Conservation (phyloP, 2,113 vertebrate genomes). For the Ciconia maguari region DNA sequence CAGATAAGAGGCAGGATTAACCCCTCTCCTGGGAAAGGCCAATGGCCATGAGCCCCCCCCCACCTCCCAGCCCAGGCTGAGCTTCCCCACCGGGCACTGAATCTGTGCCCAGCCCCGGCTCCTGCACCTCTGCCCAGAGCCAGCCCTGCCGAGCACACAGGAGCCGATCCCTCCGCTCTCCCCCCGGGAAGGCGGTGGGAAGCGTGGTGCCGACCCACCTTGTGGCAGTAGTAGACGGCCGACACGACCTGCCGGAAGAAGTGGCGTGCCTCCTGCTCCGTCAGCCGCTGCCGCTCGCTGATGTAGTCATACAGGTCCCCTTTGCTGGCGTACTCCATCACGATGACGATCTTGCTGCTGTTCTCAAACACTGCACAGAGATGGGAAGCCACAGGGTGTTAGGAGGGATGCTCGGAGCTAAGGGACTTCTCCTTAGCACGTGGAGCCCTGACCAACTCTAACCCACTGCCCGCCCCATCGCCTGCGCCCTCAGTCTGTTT, state of each 20-base stretch:
- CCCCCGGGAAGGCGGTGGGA: fast-evolving
- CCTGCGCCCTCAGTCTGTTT: fast-evolving
- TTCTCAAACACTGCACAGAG: slow-evolving; percentile 89
- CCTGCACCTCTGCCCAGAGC: neutral
- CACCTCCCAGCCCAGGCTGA: neutral
- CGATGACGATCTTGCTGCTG: slow-evolving; percentile 95
- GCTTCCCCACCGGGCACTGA: neutral
- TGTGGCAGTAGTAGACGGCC: slow-evolving; percentile 92
- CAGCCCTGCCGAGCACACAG: fast-evolving
- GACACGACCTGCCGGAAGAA: slow-evolving; percentile 97
- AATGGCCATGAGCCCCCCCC: neutral
- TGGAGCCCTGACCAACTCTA: fast-evolving
- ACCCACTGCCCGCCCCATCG: fast-evolving
- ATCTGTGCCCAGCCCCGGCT: fast-evolving
- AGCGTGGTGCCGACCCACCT: slow-evolving; percentile 56
- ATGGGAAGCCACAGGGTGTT: neutral
- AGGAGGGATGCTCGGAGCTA: fast-evolving
- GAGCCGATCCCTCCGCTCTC: fast-evolving
- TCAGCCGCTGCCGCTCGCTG: slow-evolving; percentile 82
- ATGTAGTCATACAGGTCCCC: slow-evolving; percentile 96
- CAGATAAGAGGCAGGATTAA: neutral
- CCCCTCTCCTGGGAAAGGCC: neutral
- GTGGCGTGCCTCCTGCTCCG: slow-evolving; percentile 84
- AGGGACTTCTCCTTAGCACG: fast-evolving
- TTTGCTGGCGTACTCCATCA: slow-evolving; percentile 95